Conservation (phyloP, 2,888 invertebrate species). For the Dicyrtoma fusca region DNA sequence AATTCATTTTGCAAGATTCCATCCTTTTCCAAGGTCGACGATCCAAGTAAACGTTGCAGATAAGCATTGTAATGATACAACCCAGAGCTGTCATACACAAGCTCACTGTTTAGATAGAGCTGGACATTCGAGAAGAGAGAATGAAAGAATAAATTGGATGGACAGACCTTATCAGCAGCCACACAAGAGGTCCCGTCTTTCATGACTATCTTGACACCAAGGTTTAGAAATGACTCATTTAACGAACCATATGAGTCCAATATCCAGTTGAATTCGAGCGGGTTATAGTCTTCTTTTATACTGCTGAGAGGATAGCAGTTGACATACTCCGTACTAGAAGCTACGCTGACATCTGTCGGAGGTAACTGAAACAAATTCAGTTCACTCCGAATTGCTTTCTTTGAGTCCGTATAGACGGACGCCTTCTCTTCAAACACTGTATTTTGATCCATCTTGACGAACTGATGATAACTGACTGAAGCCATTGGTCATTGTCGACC, state of each 20-base stretch:
- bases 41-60: background rate
- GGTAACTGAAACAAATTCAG: background rate
- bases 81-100: background rate
- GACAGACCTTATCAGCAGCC: background rate
- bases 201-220: background rate
- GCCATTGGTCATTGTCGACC: too few species aligned
- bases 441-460: too few species aligned
- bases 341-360: background rate
- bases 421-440: background rate
- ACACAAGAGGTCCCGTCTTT: background rate
- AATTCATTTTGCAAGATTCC: too few species aligned
- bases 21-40: background rate
- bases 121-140: background rate
- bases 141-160: background rate
- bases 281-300: background rate
- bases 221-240: background rate
- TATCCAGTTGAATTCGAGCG: background rate
- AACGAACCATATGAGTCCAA: background rate
- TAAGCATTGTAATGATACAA: background rate
- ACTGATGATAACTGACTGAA: too few species aligned
- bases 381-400: background rate
- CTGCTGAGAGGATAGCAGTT: background rate
- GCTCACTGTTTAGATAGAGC: background rate
- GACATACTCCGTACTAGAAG: background rate
- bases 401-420: background rate